A percentile compares a stretch with the other conserved stretches of the same genome.
Conservation (phyloP, 1,140 invertebrate genomes). For the Camponotus vicinus region DNA sequence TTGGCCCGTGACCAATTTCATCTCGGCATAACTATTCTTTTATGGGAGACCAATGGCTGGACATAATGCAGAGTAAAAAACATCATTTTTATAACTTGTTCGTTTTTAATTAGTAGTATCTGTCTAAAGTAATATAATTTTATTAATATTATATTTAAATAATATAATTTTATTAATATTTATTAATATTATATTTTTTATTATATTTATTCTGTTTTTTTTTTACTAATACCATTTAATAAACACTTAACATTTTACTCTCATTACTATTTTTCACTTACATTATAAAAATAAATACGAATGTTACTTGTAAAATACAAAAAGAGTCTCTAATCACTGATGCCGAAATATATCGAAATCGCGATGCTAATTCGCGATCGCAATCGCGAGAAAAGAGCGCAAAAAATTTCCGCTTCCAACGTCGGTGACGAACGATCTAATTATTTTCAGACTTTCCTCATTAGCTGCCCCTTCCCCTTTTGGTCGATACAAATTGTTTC, state of each 20-base stretch:
- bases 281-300: neutral
- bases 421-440: conserved; percentile 73
- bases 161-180: neutral
- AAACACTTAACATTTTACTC: neutral
- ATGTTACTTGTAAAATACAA: neutral
- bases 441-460: conserved; percentile 76
- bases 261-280: neutral
- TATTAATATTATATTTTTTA: neutral
- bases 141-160: too few relatives aligned
- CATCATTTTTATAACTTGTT: neutral
- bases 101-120: neutral
- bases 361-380: neutral
- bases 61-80: conserved; percentile 13
- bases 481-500: conserved; percentile 62
- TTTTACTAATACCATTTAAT: neutral
- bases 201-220: neutral
- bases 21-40: conserved; percentile 20
- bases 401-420: conserved; percentile 38
- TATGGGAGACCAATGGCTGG: conserved; percentile 23
- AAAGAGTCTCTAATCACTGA: neutral
- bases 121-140: neutral
- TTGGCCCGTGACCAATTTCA: conserved; percentile 50
- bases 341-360: neutral
- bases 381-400: neutral
- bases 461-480: conserved; percentile 33